Conservation (phyloP, 2,888 invertebrate genomes). For the Temnothorax unifasciatus region DNA sequence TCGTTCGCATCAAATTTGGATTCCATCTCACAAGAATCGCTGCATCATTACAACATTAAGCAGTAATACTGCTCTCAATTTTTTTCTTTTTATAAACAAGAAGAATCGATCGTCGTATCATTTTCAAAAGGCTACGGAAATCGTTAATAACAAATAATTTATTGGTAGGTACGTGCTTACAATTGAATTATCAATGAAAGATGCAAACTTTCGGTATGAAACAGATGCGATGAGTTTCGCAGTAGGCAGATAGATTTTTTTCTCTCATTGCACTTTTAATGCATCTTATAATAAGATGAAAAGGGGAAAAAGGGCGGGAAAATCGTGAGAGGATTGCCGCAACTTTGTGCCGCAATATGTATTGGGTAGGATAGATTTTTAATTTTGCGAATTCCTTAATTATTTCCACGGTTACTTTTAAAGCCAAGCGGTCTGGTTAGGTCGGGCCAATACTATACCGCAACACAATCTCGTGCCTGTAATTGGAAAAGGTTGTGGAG, state of each 20-base stretch:
- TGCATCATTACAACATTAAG: not conserved
- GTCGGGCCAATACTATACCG: slow-evolving; percentile 66
- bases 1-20: slow-evolving; percentile 34
- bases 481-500: slow-evolving; percentile 76
- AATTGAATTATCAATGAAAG: slow-evolving; percentile 72
- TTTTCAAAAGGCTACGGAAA: not conserved
- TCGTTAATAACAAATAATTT: slow-evolving; percentile 52
- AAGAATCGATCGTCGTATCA: not conserved
- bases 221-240: not conserved
- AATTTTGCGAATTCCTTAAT: slow-evolving; percentile 80
- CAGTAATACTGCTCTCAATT: not conserved
- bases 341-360: slow-evolving; percentile 51
- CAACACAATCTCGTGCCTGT: slow-evolving; percentile 77
- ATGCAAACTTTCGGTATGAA: slow-evolving; percentile 53
- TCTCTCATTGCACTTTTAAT: slow-evolving; percentile 69
- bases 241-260: slow-evolving; percentile 58
- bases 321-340: slow-evolving; percentile 59
- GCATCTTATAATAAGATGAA: slow-evolving; percentile 41
- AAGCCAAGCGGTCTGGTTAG: slow-evolving; percentile 61
- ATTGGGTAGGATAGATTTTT: slow-evolving; percentile 76
- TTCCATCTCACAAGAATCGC: not conserved
- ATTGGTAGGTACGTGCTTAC: slow-evolving; percentile 51
- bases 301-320: not conserved
- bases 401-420: slow-evolving; percentile 78
- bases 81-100: not conserved